These are phyloP conservation scores for Ectemnius continuus DNA, from an alignment of 2,888 invertebrate species.

Conservation along the genomic window DNA sequence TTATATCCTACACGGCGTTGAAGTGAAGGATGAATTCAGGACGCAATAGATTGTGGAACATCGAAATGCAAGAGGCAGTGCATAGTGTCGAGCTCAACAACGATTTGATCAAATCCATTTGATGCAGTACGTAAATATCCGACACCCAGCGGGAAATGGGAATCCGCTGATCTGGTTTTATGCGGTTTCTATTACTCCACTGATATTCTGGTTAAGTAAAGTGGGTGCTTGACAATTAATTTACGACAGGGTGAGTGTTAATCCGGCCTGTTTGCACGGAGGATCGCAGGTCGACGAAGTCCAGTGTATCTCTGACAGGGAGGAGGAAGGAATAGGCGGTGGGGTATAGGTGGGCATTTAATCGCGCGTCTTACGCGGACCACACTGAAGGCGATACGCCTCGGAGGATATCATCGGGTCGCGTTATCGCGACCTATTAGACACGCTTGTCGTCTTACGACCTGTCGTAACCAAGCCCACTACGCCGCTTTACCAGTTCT, in stretches of 20 bases:
- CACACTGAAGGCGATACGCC: conserved; percentile 68
- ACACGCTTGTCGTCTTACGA: conserved; percentile 68
- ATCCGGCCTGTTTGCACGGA: conserved; percentile 5
- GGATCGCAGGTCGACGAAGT: conserved; percentile 15
- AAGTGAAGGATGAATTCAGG: too few relatives aligned
- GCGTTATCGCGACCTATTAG: conserved; percentile 72
- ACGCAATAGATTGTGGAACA: too few relatives aligned
- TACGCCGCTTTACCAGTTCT: conserved; percentile 63
- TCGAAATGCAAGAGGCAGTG: too few relatives aligned
- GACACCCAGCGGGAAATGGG: too few relatives aligned
- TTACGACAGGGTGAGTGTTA: background rate
- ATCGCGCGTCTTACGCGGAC: conserved; percentile 67
- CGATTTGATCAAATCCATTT: too few relatives aligned
- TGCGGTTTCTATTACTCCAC: too few relatives aligned
- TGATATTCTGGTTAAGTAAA: background rate
- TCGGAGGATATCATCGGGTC: conserved; percentile 68
- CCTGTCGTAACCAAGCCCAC: conserved; percentile 67
- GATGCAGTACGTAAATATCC: too few relatives aligned
- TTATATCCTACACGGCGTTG: too few relatives aligned
- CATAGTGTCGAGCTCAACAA: too few relatives aligned
- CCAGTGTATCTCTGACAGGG: conserved; percentile 20
- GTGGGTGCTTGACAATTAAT: background rate
- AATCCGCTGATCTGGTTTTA: too few relatives aligned
- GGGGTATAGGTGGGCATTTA: conserved; percentile 49
- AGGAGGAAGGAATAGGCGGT: conserved; percentile 19